Evolutionary conservation across 1,140 invertebrate genomes (phyloP), one percentile per base, ranked within the genome.

Genomic region (Drosophila nikananu): DNA sequence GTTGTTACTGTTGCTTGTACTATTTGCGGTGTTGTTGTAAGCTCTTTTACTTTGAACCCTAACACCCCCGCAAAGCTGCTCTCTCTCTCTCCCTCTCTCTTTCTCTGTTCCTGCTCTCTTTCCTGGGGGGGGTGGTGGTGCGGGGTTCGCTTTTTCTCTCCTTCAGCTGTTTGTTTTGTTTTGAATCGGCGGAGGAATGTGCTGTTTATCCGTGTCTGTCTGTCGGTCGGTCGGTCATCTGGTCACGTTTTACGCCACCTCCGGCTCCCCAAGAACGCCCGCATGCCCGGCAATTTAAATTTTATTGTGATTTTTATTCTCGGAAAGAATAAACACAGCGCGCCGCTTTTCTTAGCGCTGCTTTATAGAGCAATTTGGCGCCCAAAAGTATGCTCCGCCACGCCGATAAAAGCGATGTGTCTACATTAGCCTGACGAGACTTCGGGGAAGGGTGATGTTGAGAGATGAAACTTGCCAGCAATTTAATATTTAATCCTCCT

Each of bases 81-180:
- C 25, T 49, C 73, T 52, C 46, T 42, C 66, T 44, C 25, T 49
- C 73, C 52, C 42, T 42, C 66, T 27, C 27, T 32, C 37, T 57
- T 30, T 5, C 10, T 41, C 25, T 59, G 19, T 46, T 19, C 27
- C 37, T 57, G 25, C 44, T 71, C 48, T 55, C 59, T 62, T 15
- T 39, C 17, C 44, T 46, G 46, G 21, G 19, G 27, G 27, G 10
- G 10, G 27, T 46, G 46, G 21, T 13, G 27, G 27, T 5, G 10
- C n/a, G 5, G 10, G 17, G 57, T n/a, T n/a, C 39, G 15, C 35
- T 64, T 58, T 55, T 65, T 64, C 77, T 77, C 72, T 44, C 30
- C 49, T 44, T 51, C 62, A 89, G 86, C 84, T 87, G 84, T 90
- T 87, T 84, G 74, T 90, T 84, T 87, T 87, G 84, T 87, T 87